Conservation (phyloP, 2,888 invertebrate genomes). For the Hyalella azteca region DNA sequence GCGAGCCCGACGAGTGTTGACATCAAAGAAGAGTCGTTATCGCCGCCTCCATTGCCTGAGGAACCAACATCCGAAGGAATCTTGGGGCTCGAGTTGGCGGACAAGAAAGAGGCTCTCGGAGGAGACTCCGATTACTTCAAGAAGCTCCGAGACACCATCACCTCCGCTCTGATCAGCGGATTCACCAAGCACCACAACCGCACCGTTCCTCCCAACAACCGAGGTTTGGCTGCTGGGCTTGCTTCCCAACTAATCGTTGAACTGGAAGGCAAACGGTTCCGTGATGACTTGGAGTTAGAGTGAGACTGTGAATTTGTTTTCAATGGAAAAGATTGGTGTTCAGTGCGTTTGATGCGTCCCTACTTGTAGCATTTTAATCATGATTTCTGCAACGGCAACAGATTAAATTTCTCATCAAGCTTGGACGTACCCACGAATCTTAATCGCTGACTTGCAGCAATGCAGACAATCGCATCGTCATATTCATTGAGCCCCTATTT, state of each 20-base stretch:
- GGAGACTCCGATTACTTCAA: neutral
- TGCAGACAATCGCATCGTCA: too few relatives aligned
- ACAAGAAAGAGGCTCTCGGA: neutral
- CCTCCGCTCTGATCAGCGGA: neutral
- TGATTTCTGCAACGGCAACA: too few relatives aligned
- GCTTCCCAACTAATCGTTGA: conserved; percentile 49
- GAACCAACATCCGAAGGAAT: neutral
- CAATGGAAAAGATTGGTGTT: too few relatives aligned
- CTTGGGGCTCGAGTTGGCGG: neutral
- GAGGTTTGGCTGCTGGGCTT: neutral
- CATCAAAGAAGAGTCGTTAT: conserved; percentile 44
- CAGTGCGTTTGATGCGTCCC: too few relatives aligned
- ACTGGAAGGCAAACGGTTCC: conserved; percentile 46
- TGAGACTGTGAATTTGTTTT: too few relatives aligned
- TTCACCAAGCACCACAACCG: neutral
- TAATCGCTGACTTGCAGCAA: too few relatives aligned
- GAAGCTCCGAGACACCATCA: neutral
- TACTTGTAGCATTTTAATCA: too few relatives aligned
- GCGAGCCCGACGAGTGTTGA: conserved; percentile 47
- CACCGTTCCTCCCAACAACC: neutral
- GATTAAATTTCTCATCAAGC: too few relatives aligned
- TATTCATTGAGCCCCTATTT: too few relatives aligned
- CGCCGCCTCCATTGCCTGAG: conserved; percentile 38
- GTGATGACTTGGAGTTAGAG: conserved; percentile 55
- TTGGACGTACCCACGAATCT: too few relatives aligned